Evolutionary conservation across 2,888 invertebrate species (phyloP), one percentile per base, ranked within the genome.

Genomic region (Campaea margaritaria): DNA sequence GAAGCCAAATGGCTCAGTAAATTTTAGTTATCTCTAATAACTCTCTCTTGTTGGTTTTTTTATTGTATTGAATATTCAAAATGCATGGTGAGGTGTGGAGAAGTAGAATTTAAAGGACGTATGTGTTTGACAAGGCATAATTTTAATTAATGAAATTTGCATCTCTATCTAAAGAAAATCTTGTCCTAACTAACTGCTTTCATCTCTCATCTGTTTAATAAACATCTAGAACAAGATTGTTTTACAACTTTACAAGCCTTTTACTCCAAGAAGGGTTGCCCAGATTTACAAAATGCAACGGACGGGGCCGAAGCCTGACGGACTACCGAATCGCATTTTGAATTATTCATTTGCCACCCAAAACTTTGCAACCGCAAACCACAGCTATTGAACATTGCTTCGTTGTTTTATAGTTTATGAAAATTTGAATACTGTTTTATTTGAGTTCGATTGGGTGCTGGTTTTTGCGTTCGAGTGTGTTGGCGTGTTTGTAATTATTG

Each of bases 251-350:
- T 15, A 61, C 60, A 61, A 61, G 51, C 47, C 36, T 47, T 61
- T 55, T 47, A 31, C 46, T 49, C 38, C 52, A 62, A 52, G 51
- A 56, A 61, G 55, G 60, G 60, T 56, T 61, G 55, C 42, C 47
- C 82, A 84, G 86, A 89, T 90, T 84, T 87, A 84, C 81, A 79
- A 83, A 87, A 89, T 91, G 90, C 91, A 91, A 77, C 81, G 82
- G 74, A 73, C 77, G 75, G 72, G 78, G 79, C 75, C 69, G 73
- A 76, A 67, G 57, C 64, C 83, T 91, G 92, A 92, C 86, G 89
- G 85, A 91, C 91, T 86, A 89, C 89, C 86, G 85, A 87, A 82
- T 82, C 89, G 86, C 79, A 81, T 78, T 64, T 75, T 91, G 92
- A 90, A 92, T 92, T 83, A 92, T 92, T 91, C 92, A 92, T 89